phyloP scores from a whole-genome alignment of 2,113 vertebrate species.

The Cnemophilus loriae region DNA sequence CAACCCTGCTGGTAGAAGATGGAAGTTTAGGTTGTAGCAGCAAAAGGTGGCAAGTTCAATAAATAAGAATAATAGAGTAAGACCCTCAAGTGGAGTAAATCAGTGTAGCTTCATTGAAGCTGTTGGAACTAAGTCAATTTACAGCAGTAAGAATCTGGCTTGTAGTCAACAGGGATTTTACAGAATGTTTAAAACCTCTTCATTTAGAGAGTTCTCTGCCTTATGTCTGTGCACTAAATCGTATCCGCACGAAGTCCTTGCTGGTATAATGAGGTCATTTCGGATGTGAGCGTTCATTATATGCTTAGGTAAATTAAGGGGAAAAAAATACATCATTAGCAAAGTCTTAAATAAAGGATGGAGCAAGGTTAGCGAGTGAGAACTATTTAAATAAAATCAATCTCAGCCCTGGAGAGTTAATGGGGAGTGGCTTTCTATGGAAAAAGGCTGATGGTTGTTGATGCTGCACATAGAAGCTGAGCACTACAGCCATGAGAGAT shows the following conservation, averaged over 20 bases:
- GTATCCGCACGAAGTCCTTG: neutral
- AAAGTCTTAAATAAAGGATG: slow-evolving; percentile 44
- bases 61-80: slow-evolving; percentile 37
- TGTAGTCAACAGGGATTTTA: slow-evolving; percentile 24
- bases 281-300: neutral
- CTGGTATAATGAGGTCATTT: slow-evolving; percentile 29
- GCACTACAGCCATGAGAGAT: neutral
- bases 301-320: slow-evolving; percentile 8
- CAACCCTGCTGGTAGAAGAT: neutral
- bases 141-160: slow-evolving; percentile 36
- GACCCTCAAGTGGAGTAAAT: slow-evolving; percentile 31
- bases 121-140: slow-evolving; percentile 42
- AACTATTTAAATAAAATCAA: slow-evolving; percentile 33
- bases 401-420: neutral
- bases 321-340: neutral
- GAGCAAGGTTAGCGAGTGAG: slow-evolving; percentile 28
- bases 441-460: neutral
- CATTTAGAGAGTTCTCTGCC: neutral
- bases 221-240: neutral
- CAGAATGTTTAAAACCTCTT: slow-evolving; percentile 19
- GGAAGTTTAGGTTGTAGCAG: neutral
- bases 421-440: neutral
- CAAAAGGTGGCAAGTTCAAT: slow-evolving; percentile 24
- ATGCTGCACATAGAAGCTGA: neutral
- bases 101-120: slow-evolving; percentile 11